Conservation (phyloP, 2,797 vertebrate species). For the Phoebastria nigripes region DNA sequence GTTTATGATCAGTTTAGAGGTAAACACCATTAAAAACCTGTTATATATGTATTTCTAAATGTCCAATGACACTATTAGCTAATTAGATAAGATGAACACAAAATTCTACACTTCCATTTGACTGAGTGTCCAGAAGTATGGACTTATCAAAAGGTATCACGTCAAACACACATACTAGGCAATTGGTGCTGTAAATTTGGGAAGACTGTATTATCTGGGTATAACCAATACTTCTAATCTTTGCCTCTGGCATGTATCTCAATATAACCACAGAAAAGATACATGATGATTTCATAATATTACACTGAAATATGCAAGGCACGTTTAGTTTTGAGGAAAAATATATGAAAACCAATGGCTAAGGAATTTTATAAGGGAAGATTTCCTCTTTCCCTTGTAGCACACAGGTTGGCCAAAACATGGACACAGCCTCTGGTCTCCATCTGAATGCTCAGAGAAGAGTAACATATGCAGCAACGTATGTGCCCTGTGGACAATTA, state of each 20-base stretch:
- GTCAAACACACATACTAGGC: neutral
- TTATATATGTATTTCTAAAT: neutral
- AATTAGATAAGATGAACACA: neutral
- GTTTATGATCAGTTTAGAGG: neutral
- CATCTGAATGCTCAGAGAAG: neutral
- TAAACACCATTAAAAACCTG: neutral
- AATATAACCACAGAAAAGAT: neutral
- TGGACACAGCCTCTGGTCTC: neutral
- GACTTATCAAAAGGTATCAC: neutral
- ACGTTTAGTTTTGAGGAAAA: neutral
- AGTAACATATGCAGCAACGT: neutral
- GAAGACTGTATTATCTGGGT: neutral
- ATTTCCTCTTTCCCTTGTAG: neutral
- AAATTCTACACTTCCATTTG: neutral
- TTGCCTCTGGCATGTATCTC: neutral
- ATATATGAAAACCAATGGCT: neutral
- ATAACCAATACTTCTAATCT: neutral
- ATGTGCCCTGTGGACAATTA: neutral
- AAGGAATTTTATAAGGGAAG: neutral
- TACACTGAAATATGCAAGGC: neutral
- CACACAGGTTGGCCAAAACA: neutral
- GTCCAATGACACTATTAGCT: neutral
- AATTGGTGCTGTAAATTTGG: neutral
- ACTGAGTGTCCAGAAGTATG: neutral
- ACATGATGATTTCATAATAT: neutral